A percentile compares a stretch with the other conserved stretches of the same genome.
Evolutionary conservation across 2,888 invertebrate genomes (phyloP).

Genomic region (Neoscelio sp.): DNA sequence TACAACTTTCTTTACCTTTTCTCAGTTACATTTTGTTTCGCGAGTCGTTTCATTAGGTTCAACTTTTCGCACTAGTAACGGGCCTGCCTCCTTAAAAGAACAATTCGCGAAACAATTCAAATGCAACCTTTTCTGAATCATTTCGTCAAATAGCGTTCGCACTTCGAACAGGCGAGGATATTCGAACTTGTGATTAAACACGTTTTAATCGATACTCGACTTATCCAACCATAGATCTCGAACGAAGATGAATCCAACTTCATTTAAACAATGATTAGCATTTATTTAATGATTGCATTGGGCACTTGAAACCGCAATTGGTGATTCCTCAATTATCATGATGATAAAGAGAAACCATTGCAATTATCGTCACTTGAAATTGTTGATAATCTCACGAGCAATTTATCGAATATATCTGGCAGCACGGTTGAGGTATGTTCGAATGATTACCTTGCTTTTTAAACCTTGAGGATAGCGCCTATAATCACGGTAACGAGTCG

Average conservation of each 20-base stretch:
- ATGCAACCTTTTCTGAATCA: not conserved
- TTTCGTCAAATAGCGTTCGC: not conserved
- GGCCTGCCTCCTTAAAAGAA: conserved; percentile 9
- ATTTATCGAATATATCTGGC: conserved; percentile 45
- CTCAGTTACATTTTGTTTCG: conserved; percentile 34
- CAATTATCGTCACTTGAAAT: conserved; percentile 30
- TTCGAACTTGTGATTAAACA: not conserved
- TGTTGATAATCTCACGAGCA: conserved; percentile 22
- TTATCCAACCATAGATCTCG: not conserved
- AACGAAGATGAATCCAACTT: not conserved
- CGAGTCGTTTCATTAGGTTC: conserved; percentile 19
- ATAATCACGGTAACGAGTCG: conserved; percentile 32
- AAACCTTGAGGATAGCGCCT: conserved; percentile 27
- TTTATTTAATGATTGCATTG: conserved; percentile 5
- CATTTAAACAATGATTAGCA: not conserved
- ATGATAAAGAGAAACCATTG: conserved; percentile 3
- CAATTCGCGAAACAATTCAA: not conserved
- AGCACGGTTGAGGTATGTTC: not conserved
- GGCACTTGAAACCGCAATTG: not conserved
- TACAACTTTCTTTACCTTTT: conserved; percentile 32
- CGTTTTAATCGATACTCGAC: not conserved
- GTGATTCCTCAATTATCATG: not conserved
- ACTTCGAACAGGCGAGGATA: not conserved
- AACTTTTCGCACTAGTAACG: conserved; percentile 5
- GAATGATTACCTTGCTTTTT: conserved; percentile 46